Conservation (phyloP, 2,888 invertebrate species). For the Diaphora mendica region DNA sequence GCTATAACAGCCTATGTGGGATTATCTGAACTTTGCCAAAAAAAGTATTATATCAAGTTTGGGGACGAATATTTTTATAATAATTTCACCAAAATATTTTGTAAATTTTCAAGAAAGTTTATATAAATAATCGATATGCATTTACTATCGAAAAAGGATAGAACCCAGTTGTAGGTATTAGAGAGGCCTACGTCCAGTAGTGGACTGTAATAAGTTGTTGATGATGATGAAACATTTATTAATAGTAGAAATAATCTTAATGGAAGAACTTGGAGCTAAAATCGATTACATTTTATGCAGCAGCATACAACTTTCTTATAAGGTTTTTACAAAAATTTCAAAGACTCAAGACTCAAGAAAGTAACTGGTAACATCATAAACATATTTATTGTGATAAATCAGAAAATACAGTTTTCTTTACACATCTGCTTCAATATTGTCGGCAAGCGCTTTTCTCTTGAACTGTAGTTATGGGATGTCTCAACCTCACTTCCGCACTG, state of each 20-base stretch:
- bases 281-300: not conserved
- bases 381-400: not conserved
- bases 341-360: not conserved
- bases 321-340: not conserved
- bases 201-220: too few relatives aligned
- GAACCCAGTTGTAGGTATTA: too few relatives aligned
- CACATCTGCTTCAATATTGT: slow-evolving; percentile 25
- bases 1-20: not conserved
- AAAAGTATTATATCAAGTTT: too few relatives aligned
- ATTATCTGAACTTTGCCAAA: not conserved
- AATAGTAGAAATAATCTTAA: not conserved
- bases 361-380: not conserved
- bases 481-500: slow-evolving; percentile 97
- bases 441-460: slow-evolving; percentile 43
- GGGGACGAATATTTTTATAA: too few relatives aligned
- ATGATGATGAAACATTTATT: too few relatives aligned
- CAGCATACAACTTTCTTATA: not conserved
- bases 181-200: too few relatives aligned
- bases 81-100: too few relatives aligned
- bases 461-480: slow-evolving; percentile 70
- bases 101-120: not conserved
- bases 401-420: not conserved
- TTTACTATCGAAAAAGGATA: not conserved
- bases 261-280: not conserved
- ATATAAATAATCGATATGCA: not conserved